Conservation (phyloP, 2,113 vertebrate species). For the Notiomystis cincta region DNA sequence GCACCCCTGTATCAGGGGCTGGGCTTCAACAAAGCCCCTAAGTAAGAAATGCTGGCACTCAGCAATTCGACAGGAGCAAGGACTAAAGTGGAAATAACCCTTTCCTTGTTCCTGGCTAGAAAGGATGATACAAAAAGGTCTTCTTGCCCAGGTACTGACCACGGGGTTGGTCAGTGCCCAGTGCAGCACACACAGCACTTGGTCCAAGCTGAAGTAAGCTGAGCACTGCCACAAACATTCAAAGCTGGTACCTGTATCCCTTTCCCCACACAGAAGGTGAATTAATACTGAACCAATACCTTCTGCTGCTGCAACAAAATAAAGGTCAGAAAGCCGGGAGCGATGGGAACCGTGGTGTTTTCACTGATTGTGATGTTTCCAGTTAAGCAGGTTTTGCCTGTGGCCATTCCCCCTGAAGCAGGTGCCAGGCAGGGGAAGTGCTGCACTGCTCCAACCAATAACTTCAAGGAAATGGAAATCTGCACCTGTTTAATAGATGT, state of each 20-base stretch:
- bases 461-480: conserved; percentile 53
- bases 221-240: conserved; percentile 11
- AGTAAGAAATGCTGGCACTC: background rate
- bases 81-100: background rate
- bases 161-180: background rate
- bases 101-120: background rate
- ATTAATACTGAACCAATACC: conserved; percentile 59
- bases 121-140: background rate
- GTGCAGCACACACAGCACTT: background rate
- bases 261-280: conserved; percentile 52
- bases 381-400: conserved; percentile 52
- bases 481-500: conserved; percentile 64
- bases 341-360: conserved; percentile 65
- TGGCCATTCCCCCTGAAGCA: background rate
- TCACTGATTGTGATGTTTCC: conserved; percentile 67
- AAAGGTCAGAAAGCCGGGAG: conserved; percentile 43
- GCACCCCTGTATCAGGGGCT: background rate
- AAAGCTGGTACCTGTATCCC: conserved; percentile 12
- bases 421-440: background rate
- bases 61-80: background rate
- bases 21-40: background rate
- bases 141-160: background rate
- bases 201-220: background rate
- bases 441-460: background rate
- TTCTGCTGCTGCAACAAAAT: conserved; percentile 62